Evolutionary conservation across 2,797 vertebrate genomes (phyloP).

Genomic region (Telmatherina bonti): DNA sequence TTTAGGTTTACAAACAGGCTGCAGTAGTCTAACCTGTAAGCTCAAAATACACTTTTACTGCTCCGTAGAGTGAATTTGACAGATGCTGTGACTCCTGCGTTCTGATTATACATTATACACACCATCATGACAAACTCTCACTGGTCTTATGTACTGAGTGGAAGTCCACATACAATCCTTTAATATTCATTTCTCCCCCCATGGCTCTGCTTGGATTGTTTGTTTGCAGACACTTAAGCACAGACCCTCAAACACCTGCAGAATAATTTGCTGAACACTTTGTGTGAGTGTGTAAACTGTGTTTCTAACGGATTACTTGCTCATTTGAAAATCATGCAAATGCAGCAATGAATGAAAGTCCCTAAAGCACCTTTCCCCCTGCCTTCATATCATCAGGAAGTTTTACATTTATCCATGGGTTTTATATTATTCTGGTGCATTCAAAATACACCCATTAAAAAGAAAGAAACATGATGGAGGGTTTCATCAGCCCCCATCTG

Average conservation of each 20-base stretch:
- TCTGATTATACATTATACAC: background rate
- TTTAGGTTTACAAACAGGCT: background rate
- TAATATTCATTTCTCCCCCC: background rate
- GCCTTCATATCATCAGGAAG: constrained; percentile 4
- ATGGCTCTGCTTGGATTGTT: background rate
- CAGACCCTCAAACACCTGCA: background rate
- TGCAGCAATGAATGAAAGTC: background rate
- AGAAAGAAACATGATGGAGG: background rate
- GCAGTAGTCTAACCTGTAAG: constrained; percentile 2
- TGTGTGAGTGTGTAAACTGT: background rate
- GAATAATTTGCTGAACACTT: background rate
- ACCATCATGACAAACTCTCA: background rate
- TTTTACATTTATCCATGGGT: background rate
- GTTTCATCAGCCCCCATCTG: background rate
- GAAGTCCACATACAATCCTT: background rate
- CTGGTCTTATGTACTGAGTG: background rate
- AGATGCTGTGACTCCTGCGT: background rate
- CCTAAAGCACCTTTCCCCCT: background rate
- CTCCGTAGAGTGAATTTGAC: background rate
- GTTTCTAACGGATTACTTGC: background rate
- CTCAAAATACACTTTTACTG: constrained; percentile 5
- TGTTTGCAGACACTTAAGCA: background rate
- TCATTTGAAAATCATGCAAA: constrained; percentile 3
- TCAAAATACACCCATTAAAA: background rate
- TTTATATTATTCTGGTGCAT: background rate